Evolutionary conservation across 1,140 invertebrate species (phyloP).

Genomic region (Rhyacophila brunnea): DNA sequence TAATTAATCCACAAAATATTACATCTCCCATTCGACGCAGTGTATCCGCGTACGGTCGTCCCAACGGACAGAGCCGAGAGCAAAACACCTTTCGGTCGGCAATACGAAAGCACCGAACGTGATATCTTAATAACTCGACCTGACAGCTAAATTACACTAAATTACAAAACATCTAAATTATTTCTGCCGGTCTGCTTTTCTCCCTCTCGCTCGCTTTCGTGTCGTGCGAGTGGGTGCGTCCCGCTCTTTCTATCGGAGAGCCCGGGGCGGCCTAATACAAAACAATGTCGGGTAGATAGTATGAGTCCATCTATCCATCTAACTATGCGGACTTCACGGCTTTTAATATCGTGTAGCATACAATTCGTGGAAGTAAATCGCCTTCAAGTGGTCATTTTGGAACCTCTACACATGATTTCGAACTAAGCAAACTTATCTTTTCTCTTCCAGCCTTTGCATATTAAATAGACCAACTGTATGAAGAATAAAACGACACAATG

Average conservation of each 20-base stretch:
- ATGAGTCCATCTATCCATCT: too few species aligned
- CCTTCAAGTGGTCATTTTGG: too few species aligned
- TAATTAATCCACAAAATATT: too few species aligned
- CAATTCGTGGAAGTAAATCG: too few species aligned
- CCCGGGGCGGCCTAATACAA: slow-evolving; percentile 16
- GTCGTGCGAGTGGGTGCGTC: slow-evolving; percentile 13
- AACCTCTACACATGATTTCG: too few species aligned
- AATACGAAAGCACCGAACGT: slow-evolving; percentile 23
- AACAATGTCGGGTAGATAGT: slow-evolving; percentile 14
- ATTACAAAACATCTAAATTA: slow-evolving; percentile 39
- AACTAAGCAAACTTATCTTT: too few species aligned
- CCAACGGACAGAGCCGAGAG: slow-evolving; percentile 8
- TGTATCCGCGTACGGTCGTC: slow-evolving; percentile 9
- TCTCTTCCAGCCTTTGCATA: too few species aligned
- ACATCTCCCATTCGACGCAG: not conserved
- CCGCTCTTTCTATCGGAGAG: slow-evolving; percentile 3
- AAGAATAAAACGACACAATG: too few species aligned
- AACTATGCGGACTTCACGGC: too few species aligned
- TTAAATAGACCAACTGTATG: too few species aligned
- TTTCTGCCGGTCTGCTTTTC: slow-evolving; percentile 26
- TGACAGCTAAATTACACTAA: slow-evolving; percentile 39
- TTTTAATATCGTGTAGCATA: too few species aligned
- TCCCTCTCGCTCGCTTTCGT: not conserved
- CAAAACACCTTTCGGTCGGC: not conserved
- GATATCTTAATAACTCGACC: slow-evolving; percentile 39